phyloP scores from a whole-genome alignment of 2,888 invertebrate species.

The Amblyjoppa fuscipennis region DNA sequence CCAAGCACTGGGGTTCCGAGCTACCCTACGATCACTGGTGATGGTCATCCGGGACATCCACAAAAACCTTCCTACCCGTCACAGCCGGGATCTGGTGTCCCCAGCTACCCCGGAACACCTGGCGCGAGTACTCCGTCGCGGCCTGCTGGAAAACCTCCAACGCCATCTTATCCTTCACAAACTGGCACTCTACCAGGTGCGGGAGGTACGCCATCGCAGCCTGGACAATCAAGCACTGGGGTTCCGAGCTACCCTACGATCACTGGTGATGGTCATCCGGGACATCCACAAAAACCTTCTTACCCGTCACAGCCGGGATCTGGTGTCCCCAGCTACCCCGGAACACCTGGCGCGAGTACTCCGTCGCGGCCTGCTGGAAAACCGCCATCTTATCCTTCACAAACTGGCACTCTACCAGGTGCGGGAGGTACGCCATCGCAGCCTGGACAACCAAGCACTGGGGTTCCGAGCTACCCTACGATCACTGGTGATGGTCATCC shows the following conservation, averaged over 20 bases:
- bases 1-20: conserved; percentile 31
- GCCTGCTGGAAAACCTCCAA: conserved; percentile 71
- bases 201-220: conserved; percentile 37
- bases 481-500: conserved; percentile 37
- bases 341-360: conserved; percentile 45
- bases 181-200: conserved; percentile 9
- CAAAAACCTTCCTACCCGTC: conserved; percentile 47
- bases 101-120: conserved; percentile 64
- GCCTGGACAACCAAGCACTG: neutral
- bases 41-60: conserved; percentile 24
- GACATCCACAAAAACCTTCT: conserved; percentile 56
- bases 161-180: conserved; percentile 68
- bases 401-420: conserved; percentile 20
- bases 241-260: too few species aligned
- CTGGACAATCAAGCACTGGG: conserved; percentile 30
- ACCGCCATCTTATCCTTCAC: conserved; percentile 70
- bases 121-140: conserved; percentile 53
- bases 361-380: conserved; percentile 65
- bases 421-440: conserved; percentile 52
- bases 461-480: conserved; percentile 61
- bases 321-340: conserved; percentile 70
- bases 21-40: conserved; percentile 61
- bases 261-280: neutral
- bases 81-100: conserved; percentile 47
- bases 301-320: conserved; percentile 37